Base-by-base conservation (phyloP, 2,797 vertebrate species). In the Bovichtus variegatus region DNA sequence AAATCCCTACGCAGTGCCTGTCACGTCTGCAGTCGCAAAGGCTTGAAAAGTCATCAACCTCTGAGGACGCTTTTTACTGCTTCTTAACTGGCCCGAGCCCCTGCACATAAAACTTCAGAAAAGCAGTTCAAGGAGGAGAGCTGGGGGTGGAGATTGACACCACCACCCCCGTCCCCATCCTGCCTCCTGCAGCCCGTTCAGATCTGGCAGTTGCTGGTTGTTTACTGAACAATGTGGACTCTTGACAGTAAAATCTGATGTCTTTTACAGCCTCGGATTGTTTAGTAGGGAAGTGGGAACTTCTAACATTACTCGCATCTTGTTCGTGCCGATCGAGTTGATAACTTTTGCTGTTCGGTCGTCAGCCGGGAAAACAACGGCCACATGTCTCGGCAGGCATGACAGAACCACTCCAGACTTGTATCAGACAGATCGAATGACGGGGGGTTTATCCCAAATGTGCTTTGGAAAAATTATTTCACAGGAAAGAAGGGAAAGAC, bases 11-110 rank as follows among this genome's bases (percentile, higher is more conserved):
- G 55, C 71, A 18, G 72, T 43, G 76, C 83, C 84, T 74, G 80
- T 92, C 89, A 90, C 81, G 66, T 85, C 85, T 88, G 81, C 82
- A 89, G 88, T 75, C 72, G 38, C 86, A 69, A 82, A 84, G 88
- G 79, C 91, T 88, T 93, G 92, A 92, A 93, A 93, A 95, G 89
- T 87, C 91, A 91, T 94, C 92, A 93, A 90, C 92, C 88, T 93
- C 90, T 88, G 85, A 90, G 81, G 87, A 90, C 86, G 38, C 8
- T 90, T 94, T 93, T 94, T 92, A 94, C 82, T 80, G 88, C 91
- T 82, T 85, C 88, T 92, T 91, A 90, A 92, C 93, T 78, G 83
- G 90, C 87, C 83, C 60, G 31, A 90, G 88, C 85, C 87, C 80
- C 79, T 59, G 77, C 89, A 86, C 91, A 91, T 94, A 94, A 94